These are phyloP conservation scores for Esperia sulphurella DNA, from an alignment of 2,888 invertebrate genomes.

Conservation along the genomic window DNA sequence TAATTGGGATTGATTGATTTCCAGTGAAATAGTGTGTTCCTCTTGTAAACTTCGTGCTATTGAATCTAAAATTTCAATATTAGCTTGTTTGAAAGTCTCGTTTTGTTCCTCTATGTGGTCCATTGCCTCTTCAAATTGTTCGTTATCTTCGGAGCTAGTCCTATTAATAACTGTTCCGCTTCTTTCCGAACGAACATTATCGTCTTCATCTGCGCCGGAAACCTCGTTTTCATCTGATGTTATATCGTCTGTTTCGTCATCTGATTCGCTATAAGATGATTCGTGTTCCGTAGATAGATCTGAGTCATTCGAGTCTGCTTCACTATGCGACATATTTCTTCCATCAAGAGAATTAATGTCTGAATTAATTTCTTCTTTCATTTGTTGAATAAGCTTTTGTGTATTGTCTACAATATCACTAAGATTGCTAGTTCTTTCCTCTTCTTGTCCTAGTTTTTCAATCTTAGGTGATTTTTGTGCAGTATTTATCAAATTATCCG, in stretches of 20 bases:
- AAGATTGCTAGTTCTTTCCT: conserved; percentile 57
- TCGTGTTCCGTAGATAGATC: conserved; percentile 57
- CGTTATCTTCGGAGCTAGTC: conserved; percentile 66
- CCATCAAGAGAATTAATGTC: conserved; percentile 76
- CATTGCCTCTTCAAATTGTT: conserved; percentile 72
- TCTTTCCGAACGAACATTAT: conserved; percentile 16
- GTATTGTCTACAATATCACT: conserved; percentile 80
- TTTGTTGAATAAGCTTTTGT: conserved; percentile 81
- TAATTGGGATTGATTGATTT: conserved; percentile 19
- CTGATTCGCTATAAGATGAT: conserved; percentile 67
- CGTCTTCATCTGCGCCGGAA: conserved; percentile 42
- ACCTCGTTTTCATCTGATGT: conserved; percentile 57
- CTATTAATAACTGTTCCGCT: conserved; percentile 11
- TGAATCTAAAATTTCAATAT: conserved; percentile 66
- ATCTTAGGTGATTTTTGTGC: background rate
- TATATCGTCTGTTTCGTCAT: conserved; percentile 56
- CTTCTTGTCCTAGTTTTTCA: conserved; percentile 10
- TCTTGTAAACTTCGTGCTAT: conserved; percentile 66
- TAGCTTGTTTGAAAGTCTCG: conserved; percentile 58
- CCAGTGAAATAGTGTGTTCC: conserved; percentile 48
- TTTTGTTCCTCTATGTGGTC: conserved; percentile 63
- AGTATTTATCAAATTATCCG: background rate
- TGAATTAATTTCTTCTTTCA: conserved; percentile 82
- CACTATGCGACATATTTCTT: conserved; percentile 66
- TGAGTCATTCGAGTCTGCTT: conserved; percentile 54